Base-by-base conservation (phyloP, 2,113 vertebrate genomes). In the Gymnobelideus leadbeateri region DNA sequence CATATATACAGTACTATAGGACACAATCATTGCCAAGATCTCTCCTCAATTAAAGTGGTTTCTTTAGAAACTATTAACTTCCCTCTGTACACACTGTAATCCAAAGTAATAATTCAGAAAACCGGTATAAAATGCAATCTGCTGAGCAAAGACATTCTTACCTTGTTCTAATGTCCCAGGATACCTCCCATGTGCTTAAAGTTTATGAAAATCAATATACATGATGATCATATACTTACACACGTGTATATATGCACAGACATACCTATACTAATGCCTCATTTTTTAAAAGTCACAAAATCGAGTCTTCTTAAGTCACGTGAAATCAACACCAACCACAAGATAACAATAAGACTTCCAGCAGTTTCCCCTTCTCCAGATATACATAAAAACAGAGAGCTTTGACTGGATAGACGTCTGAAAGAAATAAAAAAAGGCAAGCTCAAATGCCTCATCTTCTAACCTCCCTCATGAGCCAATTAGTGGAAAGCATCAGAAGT, bases 1-100 rank as follows among this genome's bases (percentile, higher is more conserved):
- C 25, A 94, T 37, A 89, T 43, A 97, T 96, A 96, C 95, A 84
- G 95, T 92, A 93, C 16, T 43, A 84, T 84, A 84, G 43, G 91
- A 93, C 89, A 96, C 96, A 98, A 97, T 94, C 21, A 0, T 96
- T 96, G 95, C 96, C 96, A 97, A 96, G 94, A 96, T 93, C 55
- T 31, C 1, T 21, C 52, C 92, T 55, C 96, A 98, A 90, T 98
- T 98, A 98, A 96, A 98, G 0, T 8, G 91, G 97, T 98, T 97
- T 97, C 97, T 96, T 94, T 96, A 97, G 97, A 98, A 98, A 98
- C 96, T 97, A 98, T 96, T 98, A 98, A 97, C 94, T 97, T 97
- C 97, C 97, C 94, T 97, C 96, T 96, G 96, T 94, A 96, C 52
- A 95, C 96, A 97, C 93, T 95, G 95, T 97, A 98, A 98, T 97